Evolutionary conservation across 2,888 invertebrate species (phyloP).

Genomic region (Kryphioiulus occultus): DNA sequence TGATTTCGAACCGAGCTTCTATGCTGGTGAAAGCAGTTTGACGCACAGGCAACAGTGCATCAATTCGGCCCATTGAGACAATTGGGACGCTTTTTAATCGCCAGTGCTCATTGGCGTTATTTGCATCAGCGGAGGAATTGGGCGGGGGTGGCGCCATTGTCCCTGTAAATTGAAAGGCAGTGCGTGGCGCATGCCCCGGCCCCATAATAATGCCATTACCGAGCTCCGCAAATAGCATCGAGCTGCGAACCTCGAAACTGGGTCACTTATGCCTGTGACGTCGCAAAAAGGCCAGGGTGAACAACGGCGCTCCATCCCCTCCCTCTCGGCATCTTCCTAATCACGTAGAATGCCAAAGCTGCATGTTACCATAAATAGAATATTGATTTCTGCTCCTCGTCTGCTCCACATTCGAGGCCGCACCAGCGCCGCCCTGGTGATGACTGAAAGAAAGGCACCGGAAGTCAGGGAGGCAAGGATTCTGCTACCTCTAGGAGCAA

Average conservation of each 20-base stretch:
- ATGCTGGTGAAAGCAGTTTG: background rate
- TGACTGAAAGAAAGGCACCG: background rate
- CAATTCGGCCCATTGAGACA: conserved; percentile 25
- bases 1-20: background rate
- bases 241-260: conserved; percentile 12
- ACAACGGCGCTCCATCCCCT: background rate
- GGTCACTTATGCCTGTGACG: conserved; percentile 32
- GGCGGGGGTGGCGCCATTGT: background rate
- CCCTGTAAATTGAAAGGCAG: conserved; percentile 1
- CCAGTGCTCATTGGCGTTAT: background rate
- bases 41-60: background rate
- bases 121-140: background rate
- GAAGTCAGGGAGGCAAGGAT: background rate
- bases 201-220: conserved; percentile 22
- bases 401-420: background rate
- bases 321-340: conserved; percentile 39
- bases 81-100: background rate
- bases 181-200: background rate
- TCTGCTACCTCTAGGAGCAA: no score
- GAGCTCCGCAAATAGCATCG: background rate
- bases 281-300: conserved; percentile 44
- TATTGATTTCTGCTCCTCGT: conserved; percentile 45
- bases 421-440: background rate
- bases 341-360: conserved; percentile 50
- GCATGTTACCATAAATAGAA: conserved; percentile 51